phyloP scores from a whole-genome alignment of 2,113 vertebrate species.

The Motacilla tschutschensis region DNA sequence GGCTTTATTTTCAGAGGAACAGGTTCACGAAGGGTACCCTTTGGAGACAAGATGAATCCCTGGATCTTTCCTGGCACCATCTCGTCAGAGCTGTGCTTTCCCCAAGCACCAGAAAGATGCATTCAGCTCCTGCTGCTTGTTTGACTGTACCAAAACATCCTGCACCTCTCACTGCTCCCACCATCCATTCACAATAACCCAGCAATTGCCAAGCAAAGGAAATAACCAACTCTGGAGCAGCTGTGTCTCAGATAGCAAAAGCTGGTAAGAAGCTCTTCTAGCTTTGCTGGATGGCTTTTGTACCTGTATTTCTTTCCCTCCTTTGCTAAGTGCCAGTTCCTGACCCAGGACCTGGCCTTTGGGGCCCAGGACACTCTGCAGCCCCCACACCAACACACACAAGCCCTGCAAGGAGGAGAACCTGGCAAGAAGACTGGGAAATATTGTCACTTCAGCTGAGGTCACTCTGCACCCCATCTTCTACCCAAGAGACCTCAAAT shows the following conservation, averaged over 20 bases:
- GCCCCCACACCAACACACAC: background rate
- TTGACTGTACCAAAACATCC: background rate
- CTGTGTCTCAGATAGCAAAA: background rate
- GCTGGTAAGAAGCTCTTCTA: background rate
- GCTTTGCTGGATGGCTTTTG: background rate
- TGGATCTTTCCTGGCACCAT: background rate
- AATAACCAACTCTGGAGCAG: background rate
- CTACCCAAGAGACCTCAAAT: slow-evolving; percentile 21
- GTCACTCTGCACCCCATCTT: slow-evolving; percentile 23
- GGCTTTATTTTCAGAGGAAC: background rate
- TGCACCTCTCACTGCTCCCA: background rate
- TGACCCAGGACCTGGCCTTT: background rate
- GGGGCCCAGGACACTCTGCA: background rate
- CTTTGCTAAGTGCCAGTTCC: background rate
- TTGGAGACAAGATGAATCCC: background rate
- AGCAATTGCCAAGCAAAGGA: background rate
- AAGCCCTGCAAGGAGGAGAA: background rate
- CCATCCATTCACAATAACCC: background rate
- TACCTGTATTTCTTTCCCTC: background rate
- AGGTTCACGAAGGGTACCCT: background rate
- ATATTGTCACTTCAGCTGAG: slow-evolving; percentile 48
- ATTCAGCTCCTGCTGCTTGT: background rate
- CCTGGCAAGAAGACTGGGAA: slow-evolving; percentile 36
- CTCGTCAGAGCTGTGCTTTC: background rate
- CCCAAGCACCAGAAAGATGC: background rate